Evolutionary conservation across 92 coral and sea anemone species (phyloP).

Genomic region (Chrysogorgia sp.): DNA sequence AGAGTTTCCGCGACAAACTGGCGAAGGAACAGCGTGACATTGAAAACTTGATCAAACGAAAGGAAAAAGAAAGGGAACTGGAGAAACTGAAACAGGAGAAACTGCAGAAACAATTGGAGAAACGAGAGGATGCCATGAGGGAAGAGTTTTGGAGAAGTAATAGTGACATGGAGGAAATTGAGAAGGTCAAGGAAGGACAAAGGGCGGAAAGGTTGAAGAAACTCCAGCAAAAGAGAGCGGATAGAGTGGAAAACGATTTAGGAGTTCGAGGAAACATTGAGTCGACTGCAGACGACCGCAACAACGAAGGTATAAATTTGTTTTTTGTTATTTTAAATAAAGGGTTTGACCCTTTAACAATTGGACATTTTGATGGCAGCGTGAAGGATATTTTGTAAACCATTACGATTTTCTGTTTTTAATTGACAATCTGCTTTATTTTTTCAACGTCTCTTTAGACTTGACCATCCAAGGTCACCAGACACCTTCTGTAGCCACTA

Average conservation of each 20-base stretch:
- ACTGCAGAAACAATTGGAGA: conserved; percentile 78
- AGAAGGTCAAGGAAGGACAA: conserved; percentile 80
- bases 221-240: conserved; percentile 71
- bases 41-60: conserved; percentile 79
- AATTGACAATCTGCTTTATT: not conserved
- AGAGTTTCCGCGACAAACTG: conserved; percentile 72
- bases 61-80: conserved; percentile 84
- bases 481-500: conserved; percentile 64
- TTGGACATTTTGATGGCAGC: no score
- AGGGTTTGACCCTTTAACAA: conserved; percentile 2
- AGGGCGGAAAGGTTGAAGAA: no score
- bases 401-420: not conserved
- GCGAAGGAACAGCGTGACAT: conserved; percentile 84
- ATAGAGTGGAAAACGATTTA: conserved; percentile 45
- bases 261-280: conserved; percentile 56
- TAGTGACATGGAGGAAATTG: conserved; percentile 85
- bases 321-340: not conserved
- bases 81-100: conserved; percentile 84
- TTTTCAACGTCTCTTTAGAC: conserved; percentile 37
- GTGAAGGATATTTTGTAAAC: not conserved
- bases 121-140: conserved; percentile 72
- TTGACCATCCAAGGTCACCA: conserved; percentile 85
- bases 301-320: conserved; percentile 45
- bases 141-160: conserved; percentile 78
- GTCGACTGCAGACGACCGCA: conserved; percentile 62